Evolutionary conservation across 2,888 invertebrate species (phyloP), one percentile per base, ranked within the genome.

Genomic region (Chydorus sphaericus): DNA sequence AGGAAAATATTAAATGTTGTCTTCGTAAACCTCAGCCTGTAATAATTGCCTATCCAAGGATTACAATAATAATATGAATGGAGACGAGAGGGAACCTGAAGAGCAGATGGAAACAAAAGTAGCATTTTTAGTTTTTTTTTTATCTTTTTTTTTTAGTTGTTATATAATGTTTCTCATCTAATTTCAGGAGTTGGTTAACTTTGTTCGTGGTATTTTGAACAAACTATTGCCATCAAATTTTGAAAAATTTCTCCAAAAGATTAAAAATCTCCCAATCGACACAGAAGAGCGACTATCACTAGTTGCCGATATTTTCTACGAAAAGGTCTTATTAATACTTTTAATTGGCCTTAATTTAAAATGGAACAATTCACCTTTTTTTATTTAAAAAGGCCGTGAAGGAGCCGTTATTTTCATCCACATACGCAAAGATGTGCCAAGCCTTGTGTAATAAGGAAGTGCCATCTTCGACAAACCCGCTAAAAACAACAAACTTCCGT

Each of bases 201-300:
- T 80, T 64, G 85, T 92, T 60, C 77, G 91, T 61, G 85, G 90
- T 65, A 86, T 94, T 61, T 73, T 96, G 58, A 94, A 94, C 69
- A 92, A 94, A 70, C 73, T 96, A 59, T 96, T 94, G 0, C 94
- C 94, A 0, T 89, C 94, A 69, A 93, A 93, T 67, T 92, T 92
- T 68, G 80, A 83, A 55, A 84, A 82, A 1, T 73, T 96, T 56
- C 75, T 91, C 20, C 77, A 79, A 31, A 86, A 85, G 74, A 83
- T 92, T 29, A 77, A 81, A 60, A 71, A 75, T n/a, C 73, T 93
- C 30, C 77, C 82, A 60, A 89, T 94, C 56, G 83, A 89, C 68
- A 85, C 82, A 4, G 78, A 79, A 57, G 82, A 82, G 54, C 78
- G 85, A 63, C 74, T 94, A 55, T 79, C 81, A 64, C 85, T 84